A percentile compares a stretch with the other conserved stretches of the same genome.
phyloP scores from a whole-genome alignment of 2,113 vertebrate species.

The Phycodurus eques region DNA sequence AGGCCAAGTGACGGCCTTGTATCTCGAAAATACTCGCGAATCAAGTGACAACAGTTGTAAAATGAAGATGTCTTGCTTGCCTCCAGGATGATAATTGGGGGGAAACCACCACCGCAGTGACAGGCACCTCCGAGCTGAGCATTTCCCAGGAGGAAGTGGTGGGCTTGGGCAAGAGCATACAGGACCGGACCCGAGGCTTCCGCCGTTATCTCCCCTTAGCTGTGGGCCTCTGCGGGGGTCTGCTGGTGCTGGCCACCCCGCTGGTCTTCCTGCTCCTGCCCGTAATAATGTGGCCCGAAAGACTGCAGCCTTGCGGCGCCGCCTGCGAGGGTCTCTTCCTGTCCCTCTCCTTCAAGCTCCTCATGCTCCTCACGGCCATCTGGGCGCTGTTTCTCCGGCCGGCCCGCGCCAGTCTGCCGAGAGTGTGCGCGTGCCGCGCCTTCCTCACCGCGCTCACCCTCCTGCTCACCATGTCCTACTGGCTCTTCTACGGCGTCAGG shows the following conservation, averaged over 20 bases:
- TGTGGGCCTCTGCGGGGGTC: conserved; percentile 76
- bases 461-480: conserved; percentile 91
- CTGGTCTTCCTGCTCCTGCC: conserved; percentile 89
- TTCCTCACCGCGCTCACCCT: conserved; percentile 87
- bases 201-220: conserved; percentile 83
- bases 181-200: conserved; percentile 80
- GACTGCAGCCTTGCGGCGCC: conserved; percentile 84
- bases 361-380: conserved; percentile 88
- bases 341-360: conserved; percentile 92
- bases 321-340: conserved; percentile 95
- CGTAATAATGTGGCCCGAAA: conserved; percentile 84
- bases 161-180: conserved; percentile 79
- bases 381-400: conserved; percentile 91
- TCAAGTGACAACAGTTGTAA: not conserved
- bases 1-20: no score
- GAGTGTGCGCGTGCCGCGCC: conserved; percentile 87
- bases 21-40: no score
- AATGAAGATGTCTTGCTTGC: not conserved
- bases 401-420: conserved; percentile 79
- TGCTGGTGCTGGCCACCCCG: conserved; percentile 87
- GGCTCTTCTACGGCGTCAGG: conserved; percentile 94
- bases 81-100: conserved; percentile 92
- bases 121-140: conserved; percentile 89
- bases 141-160: conserved; percentile 91
- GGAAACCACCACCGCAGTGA: conserved; percentile 90